These are phyloP conservation scores for Aspiorhynchus laticeps DNA, from an alignment of 2,113 vertebrate species.

Conservation along the genomic window DNA sequence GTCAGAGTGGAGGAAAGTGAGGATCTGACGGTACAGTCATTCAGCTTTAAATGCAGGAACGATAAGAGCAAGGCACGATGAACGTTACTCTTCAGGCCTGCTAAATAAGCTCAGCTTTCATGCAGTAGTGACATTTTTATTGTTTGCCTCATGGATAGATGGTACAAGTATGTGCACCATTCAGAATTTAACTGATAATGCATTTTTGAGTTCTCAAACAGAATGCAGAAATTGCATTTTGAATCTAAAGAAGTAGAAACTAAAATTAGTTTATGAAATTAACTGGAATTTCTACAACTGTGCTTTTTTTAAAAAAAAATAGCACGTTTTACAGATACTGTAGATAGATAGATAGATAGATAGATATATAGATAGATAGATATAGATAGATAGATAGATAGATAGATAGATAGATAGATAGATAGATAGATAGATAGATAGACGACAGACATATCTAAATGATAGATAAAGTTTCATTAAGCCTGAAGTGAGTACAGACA, in stretches of 20 bases:
- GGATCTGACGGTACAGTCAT: slow-evolving; percentile 56
- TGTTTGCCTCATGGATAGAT: neutral
- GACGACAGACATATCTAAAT: no score
- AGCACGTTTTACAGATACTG: neutral
- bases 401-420: no score
- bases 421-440: neutral
- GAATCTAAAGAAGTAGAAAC: neutral
- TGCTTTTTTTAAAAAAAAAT: no score
- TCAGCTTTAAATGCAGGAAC: slow-evolving; percentile 39
- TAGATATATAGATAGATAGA: no score
- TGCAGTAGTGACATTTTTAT: neutral
- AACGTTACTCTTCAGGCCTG: neutral
- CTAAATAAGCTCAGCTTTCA: neutral
- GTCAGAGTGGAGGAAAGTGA: slow-evolving; percentile 58
- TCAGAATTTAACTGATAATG: neutral
- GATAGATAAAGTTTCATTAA: no score
- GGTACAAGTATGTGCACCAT: neutral
- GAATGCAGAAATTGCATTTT: neutral
- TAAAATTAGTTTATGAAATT: no score
- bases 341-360: neutral
- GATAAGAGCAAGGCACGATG: neutral
- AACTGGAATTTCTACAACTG: neutral
- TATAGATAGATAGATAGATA: no score
- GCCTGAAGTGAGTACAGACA: no score
- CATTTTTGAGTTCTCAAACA: neutral